Evolutionary conservation across 1,140 invertebrate genomes (phyloP), one percentile per base, ranked within the genome.

Genomic region (Acromyrmex echinatior): DNA sequence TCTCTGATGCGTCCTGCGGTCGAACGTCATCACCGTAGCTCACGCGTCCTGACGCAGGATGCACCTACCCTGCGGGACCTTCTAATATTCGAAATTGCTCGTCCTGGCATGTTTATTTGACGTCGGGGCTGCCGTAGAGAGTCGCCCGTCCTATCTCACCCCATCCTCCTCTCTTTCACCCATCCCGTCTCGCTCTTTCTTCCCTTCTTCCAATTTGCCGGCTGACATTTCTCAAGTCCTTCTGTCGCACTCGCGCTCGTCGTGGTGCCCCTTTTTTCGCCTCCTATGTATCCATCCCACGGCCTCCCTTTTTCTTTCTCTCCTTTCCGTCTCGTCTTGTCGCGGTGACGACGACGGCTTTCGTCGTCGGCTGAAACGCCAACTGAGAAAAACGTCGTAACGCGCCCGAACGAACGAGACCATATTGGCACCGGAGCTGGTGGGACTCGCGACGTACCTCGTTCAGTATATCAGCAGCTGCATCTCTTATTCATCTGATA

Each of bases 11-110:
- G 91, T 92, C 91, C 92, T 94, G 94, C 89, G 94, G 94, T 94
- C 90, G 86, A 91, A 92, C 93, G 90, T 94, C 94, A 95, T 95
- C 93, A 94, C 91, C 94, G 94, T 95, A 95, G 92, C 93, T 95
- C 94, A 95, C 87, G 87, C 81, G 74, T 18, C 77, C 73, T 93
- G 94, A 94, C 94, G 93, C 90, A 76, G 73, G 86, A 93, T 80
- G 93, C 94, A 92, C 82, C 93, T 93, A 92, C 91, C 86, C 90
- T 89, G 90, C 87, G 88, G 91, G 88, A 92, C 89, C 93, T 93
- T 92, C 94, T 94, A 95, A 94, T 94, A 94, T 94, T 93, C 92
- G 90, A 88, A 94, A 95, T 94, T 92, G 92, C 91, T 91, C 89
- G 84, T 79, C 68, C 86, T 94, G 94, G 92, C 93, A 94, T 95